Conservation (phyloP, 2,113 vertebrate genomes). For the Emydocephalus ijimae region DNA sequence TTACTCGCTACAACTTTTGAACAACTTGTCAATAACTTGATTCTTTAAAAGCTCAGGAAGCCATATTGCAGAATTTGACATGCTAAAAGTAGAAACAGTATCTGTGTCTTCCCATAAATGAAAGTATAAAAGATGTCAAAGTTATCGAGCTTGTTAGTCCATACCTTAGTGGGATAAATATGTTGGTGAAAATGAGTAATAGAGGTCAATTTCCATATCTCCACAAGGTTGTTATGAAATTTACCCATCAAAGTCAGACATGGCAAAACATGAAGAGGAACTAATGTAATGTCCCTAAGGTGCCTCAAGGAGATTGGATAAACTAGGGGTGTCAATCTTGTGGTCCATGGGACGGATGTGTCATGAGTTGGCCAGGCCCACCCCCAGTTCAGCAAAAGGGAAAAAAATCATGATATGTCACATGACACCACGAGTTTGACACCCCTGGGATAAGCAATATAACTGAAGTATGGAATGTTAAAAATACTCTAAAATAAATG, state of each 20-base stretch:
- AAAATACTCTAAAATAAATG: background rate
- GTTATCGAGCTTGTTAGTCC: background rate
- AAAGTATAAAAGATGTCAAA: background rate
- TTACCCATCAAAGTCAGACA: background rate
- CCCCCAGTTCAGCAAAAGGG: too few species aligned
- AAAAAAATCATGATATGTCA: too few species aligned
- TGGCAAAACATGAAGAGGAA: background rate
- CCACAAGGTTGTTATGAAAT: background rate
- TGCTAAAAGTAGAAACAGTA: background rate
- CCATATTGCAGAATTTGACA: background rate
- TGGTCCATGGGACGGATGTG: too few species aligned
- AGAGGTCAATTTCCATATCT: background rate
- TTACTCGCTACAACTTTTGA: background rate
- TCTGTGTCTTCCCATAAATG: background rate
- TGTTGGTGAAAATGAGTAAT: background rate
- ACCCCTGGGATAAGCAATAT: background rate
- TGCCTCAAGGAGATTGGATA: background rate
- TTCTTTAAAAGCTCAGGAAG: background rate
- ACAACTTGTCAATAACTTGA: background rate
- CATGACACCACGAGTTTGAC: too few species aligned
- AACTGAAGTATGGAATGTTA: background rate
- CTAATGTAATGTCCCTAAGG: background rate
- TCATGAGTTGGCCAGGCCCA: too few species aligned
- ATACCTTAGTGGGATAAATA: background rate
- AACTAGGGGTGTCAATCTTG: background rate